Evolutionary conservation across 1,140 invertebrate genomes (phyloP).

Genomic region (Papilio dardanus): DNA sequence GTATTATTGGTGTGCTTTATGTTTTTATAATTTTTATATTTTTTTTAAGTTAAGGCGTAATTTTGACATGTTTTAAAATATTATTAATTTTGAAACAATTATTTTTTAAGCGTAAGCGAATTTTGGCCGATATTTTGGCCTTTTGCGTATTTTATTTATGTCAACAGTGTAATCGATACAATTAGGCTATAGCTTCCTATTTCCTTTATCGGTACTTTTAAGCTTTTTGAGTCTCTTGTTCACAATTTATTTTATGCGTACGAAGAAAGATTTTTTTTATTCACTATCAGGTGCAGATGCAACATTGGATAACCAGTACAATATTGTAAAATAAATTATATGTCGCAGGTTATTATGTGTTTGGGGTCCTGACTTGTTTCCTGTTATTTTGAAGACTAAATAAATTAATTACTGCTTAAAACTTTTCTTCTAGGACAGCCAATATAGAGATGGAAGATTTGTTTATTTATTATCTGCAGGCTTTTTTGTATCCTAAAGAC

Average conservation of each 20-base stretch:
- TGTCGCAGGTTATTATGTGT: neutral
- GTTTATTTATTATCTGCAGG: neutral
- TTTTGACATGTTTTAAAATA: neutral
- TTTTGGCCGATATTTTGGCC: neutral
- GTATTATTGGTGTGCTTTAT: neutral
- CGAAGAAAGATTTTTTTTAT: no score
- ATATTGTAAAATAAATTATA: neutral
- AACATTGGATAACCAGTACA: neutral
- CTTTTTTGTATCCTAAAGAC: neutral
- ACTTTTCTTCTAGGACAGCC: neutral
- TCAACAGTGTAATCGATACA: no score
- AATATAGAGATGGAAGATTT: neutral
- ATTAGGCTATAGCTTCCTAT: no score
- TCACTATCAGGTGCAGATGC: neutral
- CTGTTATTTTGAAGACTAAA: neutral
- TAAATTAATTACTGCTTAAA: neutral
- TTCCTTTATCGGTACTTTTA: no score
- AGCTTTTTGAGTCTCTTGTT: no score
- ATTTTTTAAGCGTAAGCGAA: no score
- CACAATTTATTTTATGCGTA: no score
- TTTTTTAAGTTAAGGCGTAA: neutral
- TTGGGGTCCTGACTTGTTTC: neutral
- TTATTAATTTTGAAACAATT: no score
- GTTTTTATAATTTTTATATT: conserved; percentile 23
- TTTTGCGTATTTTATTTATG: no score